Conservation (phyloP, 2,797 vertebrate genomes). For the Karalla daura region DNA sequence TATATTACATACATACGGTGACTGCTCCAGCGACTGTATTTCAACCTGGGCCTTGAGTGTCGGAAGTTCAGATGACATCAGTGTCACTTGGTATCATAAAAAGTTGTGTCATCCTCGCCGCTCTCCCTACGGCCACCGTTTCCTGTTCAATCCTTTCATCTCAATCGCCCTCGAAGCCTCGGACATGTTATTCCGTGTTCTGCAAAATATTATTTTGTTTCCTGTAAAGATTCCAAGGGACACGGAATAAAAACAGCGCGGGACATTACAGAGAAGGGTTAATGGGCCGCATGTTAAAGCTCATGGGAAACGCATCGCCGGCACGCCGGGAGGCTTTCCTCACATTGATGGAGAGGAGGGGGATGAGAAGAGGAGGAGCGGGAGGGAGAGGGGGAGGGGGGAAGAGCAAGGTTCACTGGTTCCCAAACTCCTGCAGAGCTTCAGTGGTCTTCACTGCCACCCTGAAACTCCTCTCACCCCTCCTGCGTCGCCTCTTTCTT, state of each 20-base stretch:
- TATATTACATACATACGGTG: too few relatives aligned
- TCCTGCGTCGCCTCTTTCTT: conserved; percentile 71
- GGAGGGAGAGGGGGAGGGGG: too few relatives aligned
- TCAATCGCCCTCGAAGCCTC: conserved; percentile 1
- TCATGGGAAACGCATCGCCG: conserved; percentile 74
- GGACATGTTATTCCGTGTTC: conserved; percentile 42
- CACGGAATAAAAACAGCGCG: conserved; percentile 37
- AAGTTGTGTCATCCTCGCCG: too few relatives aligned
- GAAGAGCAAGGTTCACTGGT: conserved; percentile 74
- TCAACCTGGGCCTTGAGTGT: too few relatives aligned
- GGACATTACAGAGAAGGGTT: conserved; percentile 57
- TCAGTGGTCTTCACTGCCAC: conserved; percentile 74
- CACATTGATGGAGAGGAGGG: conserved; percentile 72
- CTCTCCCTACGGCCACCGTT: neutral
- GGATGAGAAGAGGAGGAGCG: conserved; percentile 35
- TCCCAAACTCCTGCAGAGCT: conserved; percentile 80
- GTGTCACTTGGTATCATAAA: too few relatives aligned
- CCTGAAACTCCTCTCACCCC: conserved; percentile 71
- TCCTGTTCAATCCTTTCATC: conserved; percentile 21
- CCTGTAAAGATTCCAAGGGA: conserved; percentile 46
- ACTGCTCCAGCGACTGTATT: too few relatives aligned
- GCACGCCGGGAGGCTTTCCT: conserved; percentile 76
- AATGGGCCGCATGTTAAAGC: conserved; percentile 77
- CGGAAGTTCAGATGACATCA: too few relatives aligned
- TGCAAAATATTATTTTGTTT: conserved; percentile 69